Conservation (phyloP, 2,888 invertebrate species). For the Habrosyne pyritoides region DNA sequence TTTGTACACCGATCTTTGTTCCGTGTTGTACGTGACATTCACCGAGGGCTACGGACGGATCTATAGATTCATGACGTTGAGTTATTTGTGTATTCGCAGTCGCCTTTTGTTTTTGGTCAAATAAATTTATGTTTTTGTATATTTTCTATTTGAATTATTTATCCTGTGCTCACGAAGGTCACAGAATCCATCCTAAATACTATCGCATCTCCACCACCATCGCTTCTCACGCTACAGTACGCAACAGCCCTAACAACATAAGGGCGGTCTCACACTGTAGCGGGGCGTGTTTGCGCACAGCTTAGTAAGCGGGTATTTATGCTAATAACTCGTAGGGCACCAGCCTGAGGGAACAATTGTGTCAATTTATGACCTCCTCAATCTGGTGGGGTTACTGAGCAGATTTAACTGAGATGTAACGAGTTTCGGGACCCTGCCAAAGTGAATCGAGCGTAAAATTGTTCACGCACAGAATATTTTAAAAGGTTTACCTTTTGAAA, state of each 20-base stretch:
- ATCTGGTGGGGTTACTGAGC: conserved; percentile 52
- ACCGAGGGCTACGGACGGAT: no score
- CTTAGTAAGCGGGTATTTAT: conserved; percentile 68
- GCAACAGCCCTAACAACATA: conserved; percentile 14
- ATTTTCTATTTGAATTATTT: no score
- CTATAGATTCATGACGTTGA: no score
- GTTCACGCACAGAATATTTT: conserved; percentile 4
- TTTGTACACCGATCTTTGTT: no score
- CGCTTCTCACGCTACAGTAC: background rate
- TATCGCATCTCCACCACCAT: background rate
- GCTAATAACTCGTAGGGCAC: conserved; percentile 55
- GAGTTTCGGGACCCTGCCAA: conserved; percentile 25
- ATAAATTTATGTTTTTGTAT: no score
- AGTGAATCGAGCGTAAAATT: conserved; percentile 8
- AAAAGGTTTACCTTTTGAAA: background rate
- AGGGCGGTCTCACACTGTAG: conserved; percentile 26
- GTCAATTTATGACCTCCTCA: conserved; percentile 63
- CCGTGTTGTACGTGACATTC: no score
- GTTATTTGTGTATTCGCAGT: no score
- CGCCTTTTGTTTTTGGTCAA: no score
- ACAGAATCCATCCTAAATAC: no score
- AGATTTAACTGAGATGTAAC: conserved; percentile 54
- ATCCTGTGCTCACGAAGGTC: no score
- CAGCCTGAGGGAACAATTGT: conserved; percentile 56
- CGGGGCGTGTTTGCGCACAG: conserved; percentile 51